These are phyloP conservation scores for Lophius piscatorius DNA, from an alignment of 2,113 vertebrate species.

Conservation along the genomic window DNA sequence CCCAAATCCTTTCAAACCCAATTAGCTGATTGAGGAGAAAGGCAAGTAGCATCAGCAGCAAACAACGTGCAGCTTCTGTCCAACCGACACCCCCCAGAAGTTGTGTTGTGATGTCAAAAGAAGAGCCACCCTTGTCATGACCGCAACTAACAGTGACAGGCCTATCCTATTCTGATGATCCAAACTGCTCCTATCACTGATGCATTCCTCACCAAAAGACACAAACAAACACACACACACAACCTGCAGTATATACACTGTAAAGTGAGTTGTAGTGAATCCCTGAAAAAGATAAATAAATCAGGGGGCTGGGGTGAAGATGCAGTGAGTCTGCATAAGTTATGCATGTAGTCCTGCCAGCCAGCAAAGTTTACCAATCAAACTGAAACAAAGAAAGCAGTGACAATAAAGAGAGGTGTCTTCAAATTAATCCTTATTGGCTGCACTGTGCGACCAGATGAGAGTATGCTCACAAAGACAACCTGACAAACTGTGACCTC, in stretches of 20 bases:
- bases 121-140: conserved; percentile 62
- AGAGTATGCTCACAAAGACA: conserved; percentile 66
- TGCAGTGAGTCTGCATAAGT: conserved; percentile 45
- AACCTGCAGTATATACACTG: not conserved
- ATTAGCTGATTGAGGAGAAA: conserved; percentile 82
- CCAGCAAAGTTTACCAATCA: conserved; percentile 69
- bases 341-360: conserved; percentile 43
- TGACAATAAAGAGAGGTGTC: conserved; percentile 59
- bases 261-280: conserved; percentile 38
- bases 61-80: conserved; percentile 72
- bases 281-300: conserved; percentile 48
- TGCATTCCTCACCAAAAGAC: conserved; percentile 22
- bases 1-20: conserved; percentile 77
- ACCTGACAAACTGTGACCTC: conserved; percentile 80
- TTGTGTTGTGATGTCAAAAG: conserved; percentile 71
- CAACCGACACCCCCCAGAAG: conserved; percentile 72
- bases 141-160: conserved; percentile 71
- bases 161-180: conserved; percentile 63
- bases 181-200: conserved; percentile 46
- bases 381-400: conserved; percentile 57
- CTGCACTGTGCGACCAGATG: conserved; percentile 61
- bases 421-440: conserved; percentile 70
- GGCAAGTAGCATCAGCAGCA: conserved; percentile 75
- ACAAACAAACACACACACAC: conserved; percentile 18
- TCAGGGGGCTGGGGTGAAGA: conserved; percentile 33